Evolutionary conservation across 2,888 invertebrate species (phyloP), one percentile per base, ranked within the genome.

Genomic region (Caenorhabditis sp.): DNA sequence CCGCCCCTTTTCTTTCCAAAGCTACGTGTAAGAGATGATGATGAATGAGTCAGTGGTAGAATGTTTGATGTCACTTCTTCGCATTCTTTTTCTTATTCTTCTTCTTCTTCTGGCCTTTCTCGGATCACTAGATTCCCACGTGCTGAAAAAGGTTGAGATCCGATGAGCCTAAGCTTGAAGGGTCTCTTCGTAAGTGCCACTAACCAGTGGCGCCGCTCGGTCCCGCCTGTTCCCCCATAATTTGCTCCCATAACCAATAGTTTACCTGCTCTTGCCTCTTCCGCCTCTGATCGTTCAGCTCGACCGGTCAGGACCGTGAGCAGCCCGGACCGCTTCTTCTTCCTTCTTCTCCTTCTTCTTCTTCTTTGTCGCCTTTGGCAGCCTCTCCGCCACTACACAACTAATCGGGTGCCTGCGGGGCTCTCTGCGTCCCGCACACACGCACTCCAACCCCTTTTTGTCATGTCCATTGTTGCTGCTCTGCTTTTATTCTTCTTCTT

Each of bases 381-480:
- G 45, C 24, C 24, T 5, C 3, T 17, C 24, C 11, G 43, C 43
- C 53, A 43, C 52, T 52, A 63, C 62, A 66, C 55, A 66, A 65
- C 63, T 65, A 65, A 65, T 65, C 63, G 63, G 63, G 62, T 41
- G 27, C 41, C 41, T 20, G 59, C 35, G 45, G 20, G 32, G n/a
- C n/a, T n/a, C 41, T 55, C 63, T 65, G 45, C 55, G 52, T 65
- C 65, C 55, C 65, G 48, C 65, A 65, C 48, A 61, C 55, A 66
- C 66, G 66, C 66, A 66, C 66, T 56, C 66, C 66, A 66, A 66
- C 66, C 66, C 66, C 50, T 70, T 70, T 70, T 70, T 70, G 70
- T 70, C 70, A 70, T 70, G 70, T 70, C 70, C 70, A 70, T 70
- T 70, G 70, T 70, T 70, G 70, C 43, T 43, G 39, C 68, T 68